These are phyloP conservation scores for Melanotaenia nigrans DNA, from an alignment of 2,797 vertebrate species.

Conservation along the genomic window DNA sequence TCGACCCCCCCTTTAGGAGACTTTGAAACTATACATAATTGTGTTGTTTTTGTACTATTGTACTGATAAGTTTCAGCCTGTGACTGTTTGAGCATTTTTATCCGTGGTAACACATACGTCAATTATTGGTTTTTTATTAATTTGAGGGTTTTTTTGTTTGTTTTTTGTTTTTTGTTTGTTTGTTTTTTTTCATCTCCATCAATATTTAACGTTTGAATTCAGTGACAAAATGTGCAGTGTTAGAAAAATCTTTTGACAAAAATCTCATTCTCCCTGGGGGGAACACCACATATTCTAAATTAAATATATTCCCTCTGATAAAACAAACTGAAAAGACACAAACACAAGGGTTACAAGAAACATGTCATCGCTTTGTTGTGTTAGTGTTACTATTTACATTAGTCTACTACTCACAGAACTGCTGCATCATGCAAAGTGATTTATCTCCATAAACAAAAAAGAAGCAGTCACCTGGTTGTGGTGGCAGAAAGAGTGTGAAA, in stretches of 20 bases:
- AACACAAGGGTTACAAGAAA: not conserved
- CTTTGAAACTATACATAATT: not conserved
- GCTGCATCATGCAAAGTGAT: not conserved
- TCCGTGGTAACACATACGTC: not conserved
- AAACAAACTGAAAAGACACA: not conserved
- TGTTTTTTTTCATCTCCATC: not conserved
- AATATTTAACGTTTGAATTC: not conserved
- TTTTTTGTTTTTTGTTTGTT: too few relatives aligned
- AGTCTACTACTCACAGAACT: not conserved
- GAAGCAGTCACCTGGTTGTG: slow-evolving; percentile 37
- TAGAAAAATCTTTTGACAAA: not conserved
- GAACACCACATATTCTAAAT: not conserved
- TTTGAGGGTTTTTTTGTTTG: too few relatives aligned
- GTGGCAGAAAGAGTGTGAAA: slow-evolving; percentile 82
- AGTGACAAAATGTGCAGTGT: not conserved
- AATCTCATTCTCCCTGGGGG: not conserved
- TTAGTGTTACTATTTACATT: not conserved
- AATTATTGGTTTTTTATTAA: too few relatives aligned
- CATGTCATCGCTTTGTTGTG: not conserved
- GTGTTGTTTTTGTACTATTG: not conserved
- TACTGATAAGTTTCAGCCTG: not conserved
- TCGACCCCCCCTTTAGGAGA: not conserved
- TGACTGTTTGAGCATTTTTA: not conserved
- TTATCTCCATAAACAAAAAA: not conserved
- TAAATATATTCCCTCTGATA: not conserved